phyloP scores from a whole-genome alignment of 2,113 vertebrate genomes.

The Gavialis gangeticus region DNA sequence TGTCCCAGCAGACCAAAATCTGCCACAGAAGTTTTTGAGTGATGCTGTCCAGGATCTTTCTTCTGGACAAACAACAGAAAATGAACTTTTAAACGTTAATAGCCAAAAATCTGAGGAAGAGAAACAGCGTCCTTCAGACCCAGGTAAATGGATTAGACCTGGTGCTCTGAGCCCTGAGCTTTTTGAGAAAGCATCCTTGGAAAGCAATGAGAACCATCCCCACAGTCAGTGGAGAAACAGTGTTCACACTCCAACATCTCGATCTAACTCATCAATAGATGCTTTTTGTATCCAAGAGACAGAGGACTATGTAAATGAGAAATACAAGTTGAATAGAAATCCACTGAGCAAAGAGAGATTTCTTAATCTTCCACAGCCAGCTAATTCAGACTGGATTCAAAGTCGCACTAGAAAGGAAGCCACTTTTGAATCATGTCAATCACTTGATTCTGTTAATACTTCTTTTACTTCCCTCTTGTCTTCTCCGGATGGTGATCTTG shows the following conservation, averaged over 20 bases:
- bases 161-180: constrained; percentile 86
- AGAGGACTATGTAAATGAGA: constrained; percentile 78
- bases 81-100: constrained; percentile 76
- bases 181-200: constrained; percentile 83
- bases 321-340: constrained; percentile 82
- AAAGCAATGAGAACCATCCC: constrained; percentile 77
- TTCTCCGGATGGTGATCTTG: constrained; percentile 88
- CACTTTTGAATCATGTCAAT: constrained; percentile 80
- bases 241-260: constrained; percentile 75
- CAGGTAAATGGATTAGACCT: constrained; percentile 77
- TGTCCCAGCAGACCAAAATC: constrained; percentile 93
- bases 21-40: constrained; percentile 95
- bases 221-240: constrained; percentile 79
- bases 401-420: constrained; percentile 83
- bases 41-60: constrained; percentile 91
- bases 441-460: constrained; percentile 84
- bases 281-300: constrained; percentile 77
- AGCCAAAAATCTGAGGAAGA: constrained; percentile 81
- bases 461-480: constrained; percentile 88
- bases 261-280: constrained; percentile 78
- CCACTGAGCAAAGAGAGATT: constrained; percentile 82
- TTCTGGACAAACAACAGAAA: constrained; percentile 79
- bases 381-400: constrained; percentile 87
- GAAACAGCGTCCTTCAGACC: constrained; percentile 76
- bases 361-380: constrained; percentile 86